Evolutionary conservation across 2,113 vertebrate species (phyloP).

Genomic region (Xenopus laevis): DNA sequence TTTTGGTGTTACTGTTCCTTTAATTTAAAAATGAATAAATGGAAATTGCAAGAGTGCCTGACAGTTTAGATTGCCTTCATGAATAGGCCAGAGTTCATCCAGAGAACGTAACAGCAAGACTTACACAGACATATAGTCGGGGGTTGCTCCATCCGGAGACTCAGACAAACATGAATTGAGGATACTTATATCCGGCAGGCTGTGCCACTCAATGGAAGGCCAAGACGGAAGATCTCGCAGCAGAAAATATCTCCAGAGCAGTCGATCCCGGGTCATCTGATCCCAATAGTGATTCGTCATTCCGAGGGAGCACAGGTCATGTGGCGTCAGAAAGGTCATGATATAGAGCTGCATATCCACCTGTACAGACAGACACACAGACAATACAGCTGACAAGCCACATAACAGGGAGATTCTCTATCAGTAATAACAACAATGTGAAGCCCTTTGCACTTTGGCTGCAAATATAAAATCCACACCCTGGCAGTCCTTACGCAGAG

Average conservation of each 20-base stretch:
- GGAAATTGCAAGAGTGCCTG: too few relatives aligned
- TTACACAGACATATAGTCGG: constrained; percentile 86
- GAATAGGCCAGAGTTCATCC: too few relatives aligned
- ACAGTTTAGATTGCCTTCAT: too few relatives aligned
- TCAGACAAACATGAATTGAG: constrained; percentile 66
- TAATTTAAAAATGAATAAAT: too few relatives aligned
- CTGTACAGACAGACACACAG: constrained; percentile 52
- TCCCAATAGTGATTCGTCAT: constrained; percentile 83
- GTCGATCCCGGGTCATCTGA: constrained; percentile 74
- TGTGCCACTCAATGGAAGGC: constrained; percentile 81
- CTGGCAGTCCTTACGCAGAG: too few relatives aligned
- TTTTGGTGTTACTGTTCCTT: too few relatives aligned
- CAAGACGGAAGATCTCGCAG: constrained; percentile 78
- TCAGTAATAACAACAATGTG: too few relatives aligned
- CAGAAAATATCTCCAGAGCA: constrained; percentile 87
- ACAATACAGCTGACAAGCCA: too few relatives aligned
- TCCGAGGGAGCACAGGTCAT: constrained; percentile 80
- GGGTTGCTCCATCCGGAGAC: constrained; percentile 46
- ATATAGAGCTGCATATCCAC: constrained; percentile 81
- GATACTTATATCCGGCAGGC: constrained; percentile 74
- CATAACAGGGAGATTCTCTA: too few relatives aligned
- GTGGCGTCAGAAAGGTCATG: constrained; percentile 82
- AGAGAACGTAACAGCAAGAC: constrained; percentile 47
- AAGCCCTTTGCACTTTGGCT: too few relatives aligned
- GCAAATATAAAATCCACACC: too few relatives aligned